Evolutionary conservation across 2,797 vertebrate genomes (phyloP).

Genomic region (Alectoris magna): DNA sequence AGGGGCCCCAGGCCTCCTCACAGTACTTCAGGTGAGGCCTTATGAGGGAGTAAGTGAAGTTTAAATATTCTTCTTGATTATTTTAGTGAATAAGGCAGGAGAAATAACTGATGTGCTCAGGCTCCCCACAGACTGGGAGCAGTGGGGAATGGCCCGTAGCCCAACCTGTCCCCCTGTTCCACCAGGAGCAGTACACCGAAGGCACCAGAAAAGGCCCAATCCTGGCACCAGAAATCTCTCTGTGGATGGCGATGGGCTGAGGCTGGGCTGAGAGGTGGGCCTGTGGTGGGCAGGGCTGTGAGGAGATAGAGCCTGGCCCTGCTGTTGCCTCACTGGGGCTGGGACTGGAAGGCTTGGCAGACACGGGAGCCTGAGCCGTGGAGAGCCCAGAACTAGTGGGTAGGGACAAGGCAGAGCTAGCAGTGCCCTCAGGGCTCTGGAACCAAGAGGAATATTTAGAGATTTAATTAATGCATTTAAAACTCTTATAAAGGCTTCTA

Average conservation of each 20-base stretch:
- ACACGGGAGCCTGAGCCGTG: rapidly evolving
- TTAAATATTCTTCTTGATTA: not conserved
- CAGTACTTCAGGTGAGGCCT: too few relatives aligned
- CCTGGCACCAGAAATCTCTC: rapidly evolving
- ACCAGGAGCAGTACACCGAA: not conserved
- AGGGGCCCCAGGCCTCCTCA: too few relatives aligned
- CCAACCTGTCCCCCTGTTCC: rapidly evolving
- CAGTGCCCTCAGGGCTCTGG: not conserved
- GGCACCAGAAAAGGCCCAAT: not conserved
- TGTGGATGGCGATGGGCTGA: not conserved
- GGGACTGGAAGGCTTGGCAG: not conserved
- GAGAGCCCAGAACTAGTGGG: rapidly evolving
- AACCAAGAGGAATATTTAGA: not conserved
- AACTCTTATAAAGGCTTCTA: not conserved
- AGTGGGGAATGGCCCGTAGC: not conserved
- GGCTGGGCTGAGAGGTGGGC: not conserved
- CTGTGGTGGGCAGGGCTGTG: not conserved
- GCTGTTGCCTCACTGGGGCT: rapidly evolving
- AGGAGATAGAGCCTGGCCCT: not conserved
- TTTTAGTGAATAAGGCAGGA: not conserved
- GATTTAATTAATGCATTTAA: not conserved
- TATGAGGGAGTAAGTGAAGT: not conserved
- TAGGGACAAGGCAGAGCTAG: not conserved
- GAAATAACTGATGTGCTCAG: not conserved
- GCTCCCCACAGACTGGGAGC: not conserved